Conservation (phyloP, 2,888 invertebrate species). For the Drosophila tanythrix region DNA sequence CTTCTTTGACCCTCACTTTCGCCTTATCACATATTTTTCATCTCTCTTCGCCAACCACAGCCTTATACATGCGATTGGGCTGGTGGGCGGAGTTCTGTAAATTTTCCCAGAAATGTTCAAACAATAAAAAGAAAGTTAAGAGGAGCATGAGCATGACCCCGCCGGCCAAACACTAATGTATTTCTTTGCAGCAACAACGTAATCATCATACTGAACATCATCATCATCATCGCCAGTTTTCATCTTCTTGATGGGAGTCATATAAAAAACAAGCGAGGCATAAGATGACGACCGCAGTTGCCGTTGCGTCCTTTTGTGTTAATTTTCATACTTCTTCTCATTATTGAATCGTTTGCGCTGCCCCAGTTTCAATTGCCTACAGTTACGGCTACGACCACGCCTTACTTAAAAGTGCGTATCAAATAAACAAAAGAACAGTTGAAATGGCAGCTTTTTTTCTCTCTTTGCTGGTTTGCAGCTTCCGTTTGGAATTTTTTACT, state of each 20-base stretch:
- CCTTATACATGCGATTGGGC: conserved; percentile 23
- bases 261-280: conserved; percentile 37
- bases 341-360: conserved; percentile 60
- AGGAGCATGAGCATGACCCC: conserved; percentile 27
- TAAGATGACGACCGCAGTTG: conserved; percentile 33
- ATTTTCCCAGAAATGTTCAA: conserved; percentile 56
- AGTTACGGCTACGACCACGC: conserved; percentile 4
- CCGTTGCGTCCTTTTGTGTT: conserved; percentile 63
- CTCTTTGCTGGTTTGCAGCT: conserved; percentile 38
- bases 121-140: conserved; percentile 43
- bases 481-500: conserved; percentile 50
- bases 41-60: background rate
- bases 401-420: conserved; percentile 56
- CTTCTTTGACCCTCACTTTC: conserved; percentile 1
- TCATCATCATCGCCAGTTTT: conserved; percentile 16
- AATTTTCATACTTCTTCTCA: conserved; percentile 69
- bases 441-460: conserved; percentile 42
- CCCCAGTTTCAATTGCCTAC: conserved; percentile 9
- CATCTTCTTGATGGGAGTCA: conserved; percentile 25
- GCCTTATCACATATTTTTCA: background rate
- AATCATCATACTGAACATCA: conserved; percentile 19
- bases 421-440: conserved; percentile 68
- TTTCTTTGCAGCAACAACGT: conserved; percentile 14
- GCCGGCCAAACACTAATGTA: conserved; percentile 45
- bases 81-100: conserved; percentile 48